A percentile compares a stretch with the other conserved stretches of the same genome.
phyloP scores from a whole-genome alignment of 1,140 invertebrate species.

The Eriocheir sinensis region DNA sequence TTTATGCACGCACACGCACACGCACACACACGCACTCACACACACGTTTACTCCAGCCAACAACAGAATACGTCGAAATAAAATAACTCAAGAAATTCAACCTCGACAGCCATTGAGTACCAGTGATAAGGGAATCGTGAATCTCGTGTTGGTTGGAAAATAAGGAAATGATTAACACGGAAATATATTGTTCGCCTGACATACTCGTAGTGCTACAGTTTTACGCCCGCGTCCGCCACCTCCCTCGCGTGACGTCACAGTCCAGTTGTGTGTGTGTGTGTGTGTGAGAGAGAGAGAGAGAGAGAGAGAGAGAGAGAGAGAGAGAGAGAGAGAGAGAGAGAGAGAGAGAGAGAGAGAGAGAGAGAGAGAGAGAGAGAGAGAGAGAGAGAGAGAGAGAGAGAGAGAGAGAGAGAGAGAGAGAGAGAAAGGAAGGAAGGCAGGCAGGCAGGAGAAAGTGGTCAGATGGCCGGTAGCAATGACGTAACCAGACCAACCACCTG shows the following conservation, averaged over 20 bases:
- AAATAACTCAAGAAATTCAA: too few relatives aligned
- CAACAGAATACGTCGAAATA: too few relatives aligned
- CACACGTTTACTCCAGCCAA: too few relatives aligned
- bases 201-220: not conserved
- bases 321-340: not conserved
- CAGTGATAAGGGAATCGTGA: too few relatives aligned
- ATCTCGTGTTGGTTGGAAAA: too few relatives aligned
- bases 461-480: not conserved
- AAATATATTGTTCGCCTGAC: too few relatives aligned
- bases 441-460: slow-evolving; percentile 8
- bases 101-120: too few relatives aligned
- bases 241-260: not conserved
- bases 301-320: too few relatives aligned
- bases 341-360: not conserved
- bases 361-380: not conserved
- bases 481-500: not conserved
- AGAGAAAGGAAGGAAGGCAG: slow-evolving; percentile 2
- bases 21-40: too few relatives aligned
- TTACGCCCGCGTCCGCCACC: not conserved
- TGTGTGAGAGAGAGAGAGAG: too few relatives aligned
- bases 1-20: too few relatives aligned
- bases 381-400: not conserved
- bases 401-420: not conserved
- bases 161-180: too few relatives aligned
- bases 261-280: not conserved